A percentile compares a stretch with the other conserved stretches of the same genome.
These are phyloP conservation scores for Homalodisca vitripennis DNA, from an alignment of 1,140 invertebrate species.

Conservation along the genomic window DNA sequence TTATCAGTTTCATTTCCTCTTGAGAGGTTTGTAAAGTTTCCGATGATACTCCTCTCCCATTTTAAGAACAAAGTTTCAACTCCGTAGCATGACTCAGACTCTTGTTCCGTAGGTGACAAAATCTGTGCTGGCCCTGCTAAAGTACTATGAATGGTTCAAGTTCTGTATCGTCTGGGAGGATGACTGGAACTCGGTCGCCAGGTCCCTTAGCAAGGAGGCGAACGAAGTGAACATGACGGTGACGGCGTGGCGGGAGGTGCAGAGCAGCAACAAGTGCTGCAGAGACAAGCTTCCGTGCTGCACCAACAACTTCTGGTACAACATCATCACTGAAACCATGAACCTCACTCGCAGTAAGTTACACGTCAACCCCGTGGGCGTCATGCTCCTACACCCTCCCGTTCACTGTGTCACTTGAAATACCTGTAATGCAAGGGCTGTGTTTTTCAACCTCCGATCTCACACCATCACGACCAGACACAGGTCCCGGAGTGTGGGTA, in stretches of 20 bases:
- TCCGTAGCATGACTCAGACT: no score
- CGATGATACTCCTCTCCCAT: not conserved
- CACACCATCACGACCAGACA: no score
- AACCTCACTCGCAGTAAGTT: slow-evolving; percentile 83
- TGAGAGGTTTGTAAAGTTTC: not conserved
- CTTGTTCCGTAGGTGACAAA: slow-evolving; percentile 76
- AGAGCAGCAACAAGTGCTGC: slow-evolving; percentile 72
- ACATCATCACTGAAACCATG: slow-evolving; percentile 85
- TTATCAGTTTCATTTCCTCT: no score
- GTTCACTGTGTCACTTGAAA: no score
- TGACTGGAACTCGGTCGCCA: slow-evolving; percentile 72
- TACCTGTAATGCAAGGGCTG: no score
- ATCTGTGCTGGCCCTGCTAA: slow-evolving; percentile 84
- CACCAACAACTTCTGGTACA: slow-evolving; percentile 72
- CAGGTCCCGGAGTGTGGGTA: no score
- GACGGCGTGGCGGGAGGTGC: slow-evolving; percentile 67
- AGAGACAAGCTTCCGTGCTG: slow-evolving; percentile 69
- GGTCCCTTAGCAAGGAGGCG: not conserved
- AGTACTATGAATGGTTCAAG: slow-evolving; percentile 90
- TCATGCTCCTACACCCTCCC: no score
- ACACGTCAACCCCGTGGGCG: no score
- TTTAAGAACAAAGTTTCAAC: not conserved
- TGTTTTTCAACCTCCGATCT: no score
- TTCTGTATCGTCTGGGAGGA: slow-evolving; percentile 91
- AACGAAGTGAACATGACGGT: slow-evolving; percentile 79